Base-by-base conservation (phyloP, 2,888 invertebrate species). In the Scaptomyza tumidula region DNA sequence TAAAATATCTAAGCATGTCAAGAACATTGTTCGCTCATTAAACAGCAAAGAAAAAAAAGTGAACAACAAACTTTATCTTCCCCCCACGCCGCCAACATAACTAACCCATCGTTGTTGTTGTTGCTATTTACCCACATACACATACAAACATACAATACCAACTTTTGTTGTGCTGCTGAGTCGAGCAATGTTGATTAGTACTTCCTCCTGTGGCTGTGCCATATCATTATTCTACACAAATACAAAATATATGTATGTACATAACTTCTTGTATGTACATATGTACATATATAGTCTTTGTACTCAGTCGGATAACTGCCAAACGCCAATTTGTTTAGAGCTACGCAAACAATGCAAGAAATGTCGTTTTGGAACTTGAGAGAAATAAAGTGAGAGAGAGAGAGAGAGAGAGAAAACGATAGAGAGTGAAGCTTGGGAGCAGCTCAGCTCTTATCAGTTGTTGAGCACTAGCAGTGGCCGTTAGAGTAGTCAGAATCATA, bases 141-240 rank as follows among this genome's bases (percentile, higher is more conserved):
- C 33, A 33, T 61, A 45, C 72, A 69, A 66, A 69, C 55, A 69
- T 63, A 80, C 75, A 86, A 85, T 75, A 75, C 64, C 52, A 84
- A 77, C 75, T 75, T 81, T 81, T 81, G 88, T 86, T 76, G 66
- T 54, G 70, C 57, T 63, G 69, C 69, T 60, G 64, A 55, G 81
- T 52, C 56, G 61, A 52, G 71, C 57, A 76, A 67, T 72, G 85
- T 84, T 85, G 85, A 85, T 85, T 85, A 85, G 87, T 81, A 88
- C 89, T 85, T 85, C 85, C 85, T 88, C 85, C 85, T 88, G 87
- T 79, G 82, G 79, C 85, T 86, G 85, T 86, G 85, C 69, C 84
- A 86, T 86, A 82, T 85, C 79, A 71, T 71, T 64, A 73, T 69
- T 63, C 43, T 37, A 63, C 61, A 33, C 19, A 59, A 6, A 63